Evolutionary conservation across 2,797 vertebrate species (phyloP), one percentile per base, ranked within the genome.

Genomic region (Acipenser oxyrinchus): DNA sequence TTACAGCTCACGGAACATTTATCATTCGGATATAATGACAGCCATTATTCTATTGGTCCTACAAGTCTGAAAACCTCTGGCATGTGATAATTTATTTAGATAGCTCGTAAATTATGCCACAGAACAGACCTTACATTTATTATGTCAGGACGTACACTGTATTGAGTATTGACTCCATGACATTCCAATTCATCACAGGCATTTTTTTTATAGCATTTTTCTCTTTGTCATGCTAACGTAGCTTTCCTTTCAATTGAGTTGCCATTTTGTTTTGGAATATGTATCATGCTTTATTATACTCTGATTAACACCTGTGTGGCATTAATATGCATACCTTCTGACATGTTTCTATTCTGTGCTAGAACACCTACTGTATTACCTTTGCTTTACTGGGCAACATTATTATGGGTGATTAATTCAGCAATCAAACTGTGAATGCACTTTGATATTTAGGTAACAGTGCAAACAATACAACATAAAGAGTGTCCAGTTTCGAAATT

Each of bases 61-160:
- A 18, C 76, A 71, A 75, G 71, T 75, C 75, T 75, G 68, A 62
- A 61, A 55, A 70, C 68, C 76, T 68, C 69, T 51, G 69, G 69
- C 23, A 8, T 53, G 67, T 68, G 80, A 69, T 83, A 79, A 85
- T 88, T 82, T 79, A 84, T 85, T 74, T 81, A 80, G 72, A 75
- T 82, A 77, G 83, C 78, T 78, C 77, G 73, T 81, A 80, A 83
- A 83, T 84, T 75, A 76, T 57, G 75, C 72, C 76, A 73, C 8
- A 76, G 70, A 77, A 80, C 76, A 76, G 79, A 74, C 74, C 78
- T 76, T 76, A 72, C 74, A 82, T 86, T 83, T 60, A 71, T 84
- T 80, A 83, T 66, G 71, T 78, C 73, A 66, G 73, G 70, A 73
- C 65, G 51, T 49, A 50, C 6, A 15, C 57, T 58, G 59, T 51